A percentile compares a stretch with the other conserved stretches of the same genome.
These are phyloP conservation scores for Xestia ashworthii DNA, from an alignment of 2,888 invertebrate species.

Conservation along the genomic window DNA sequence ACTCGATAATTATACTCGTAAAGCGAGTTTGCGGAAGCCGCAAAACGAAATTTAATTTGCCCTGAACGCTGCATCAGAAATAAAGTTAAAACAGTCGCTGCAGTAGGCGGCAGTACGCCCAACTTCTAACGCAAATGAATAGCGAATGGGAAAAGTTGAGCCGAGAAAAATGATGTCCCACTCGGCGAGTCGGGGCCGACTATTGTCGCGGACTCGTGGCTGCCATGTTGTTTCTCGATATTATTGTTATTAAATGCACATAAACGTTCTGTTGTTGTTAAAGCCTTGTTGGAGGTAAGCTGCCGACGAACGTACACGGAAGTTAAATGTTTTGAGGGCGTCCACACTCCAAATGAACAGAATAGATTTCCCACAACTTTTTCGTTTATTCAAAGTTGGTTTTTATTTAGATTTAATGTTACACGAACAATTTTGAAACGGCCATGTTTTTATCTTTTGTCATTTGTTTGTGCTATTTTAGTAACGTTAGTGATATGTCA, in stretches of 20 bases:
- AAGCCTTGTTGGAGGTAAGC: slow-evolving; percentile 63
- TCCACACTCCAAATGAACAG: slow-evolving; percentile 51
- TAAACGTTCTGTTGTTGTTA: slow-evolving; percentile 75
- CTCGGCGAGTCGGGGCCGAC: slow-evolving; percentile 78
- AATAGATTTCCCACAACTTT: slow-evolving; percentile 55
- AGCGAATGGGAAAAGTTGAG: slow-evolving; percentile 90
- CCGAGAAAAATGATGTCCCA: slow-evolving; percentile 90
- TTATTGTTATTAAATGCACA: slow-evolving; percentile 85
- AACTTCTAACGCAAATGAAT: slow-evolving; percentile 91
- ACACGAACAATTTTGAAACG: slow-evolving; percentile 7
- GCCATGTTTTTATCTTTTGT: slow-evolving; percentile 11
- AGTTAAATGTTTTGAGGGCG: slow-evolving; percentile 59
- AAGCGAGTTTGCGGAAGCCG: slow-evolving; percentile 89
- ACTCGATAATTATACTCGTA: slow-evolving; percentile 86
- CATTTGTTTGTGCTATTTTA: slow-evolving; percentile 11
- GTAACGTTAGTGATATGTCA: slow-evolving; percentile 17
- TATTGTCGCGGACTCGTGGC: slow-evolving; percentile 80
- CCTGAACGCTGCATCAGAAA: slow-evolving; percentile 91
- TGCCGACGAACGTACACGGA: slow-evolving; percentile 45
- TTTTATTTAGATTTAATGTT: slow-evolving; percentile 51
- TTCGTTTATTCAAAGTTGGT: slow-evolving; percentile 50
- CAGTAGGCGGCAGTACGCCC: slow-evolving; percentile 86
- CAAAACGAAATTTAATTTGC: slow-evolving; percentile 91
- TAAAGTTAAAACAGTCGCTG: slow-evolving; percentile 91
- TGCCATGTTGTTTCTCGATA: slow-evolving; percentile 81